These are phyloP conservation scores for Bathynomus jamesi DNA, from an alignment of 1,140 invertebrate genomes.

Conservation along the genomic window DNA sequence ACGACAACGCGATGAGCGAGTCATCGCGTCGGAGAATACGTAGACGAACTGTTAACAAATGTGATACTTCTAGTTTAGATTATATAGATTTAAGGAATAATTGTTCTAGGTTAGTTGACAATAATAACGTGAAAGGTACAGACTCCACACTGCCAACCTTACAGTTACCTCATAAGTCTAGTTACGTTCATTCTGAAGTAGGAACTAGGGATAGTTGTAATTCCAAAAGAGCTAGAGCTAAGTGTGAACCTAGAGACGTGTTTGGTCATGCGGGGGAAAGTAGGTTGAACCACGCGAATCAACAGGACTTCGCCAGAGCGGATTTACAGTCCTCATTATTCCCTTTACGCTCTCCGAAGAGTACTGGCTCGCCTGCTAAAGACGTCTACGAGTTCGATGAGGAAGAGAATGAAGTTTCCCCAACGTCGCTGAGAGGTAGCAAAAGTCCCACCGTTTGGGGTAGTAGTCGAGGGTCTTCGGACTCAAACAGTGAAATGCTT, in stretches of 20 bases:
- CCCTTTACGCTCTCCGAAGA: background rate
- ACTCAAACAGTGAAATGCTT: constrained; percentile 38
- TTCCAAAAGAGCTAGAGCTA: constrained; percentile 17
- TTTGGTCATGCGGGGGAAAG: constrained; percentile 15
- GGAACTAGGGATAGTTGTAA: constrained; percentile 12
- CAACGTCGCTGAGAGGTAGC: constrained; percentile 16
- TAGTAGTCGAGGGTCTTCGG: background rate
- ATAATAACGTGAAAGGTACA: constrained; percentile 26
- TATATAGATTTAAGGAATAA: constrained; percentile 32
- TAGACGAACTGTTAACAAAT: constrained; percentile 30
- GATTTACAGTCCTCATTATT: constrained; percentile 2
- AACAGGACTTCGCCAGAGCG: constrained; percentile 4
- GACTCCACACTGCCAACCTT: constrained; percentile 33
- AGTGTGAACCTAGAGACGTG: constrained; percentile 29
- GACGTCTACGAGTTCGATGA: constrained; percentile 34
- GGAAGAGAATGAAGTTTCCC: constrained; percentile 21
- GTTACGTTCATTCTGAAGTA: constrained; percentile 19
- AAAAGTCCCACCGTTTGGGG: background rate
- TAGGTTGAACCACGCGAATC: constrained; percentile 7
- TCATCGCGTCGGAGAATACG: constrained; percentile 23
- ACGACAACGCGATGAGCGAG: no score
- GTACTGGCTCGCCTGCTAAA: constrained; percentile 15
- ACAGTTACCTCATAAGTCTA: constrained; percentile 35
- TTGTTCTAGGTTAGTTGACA: constrained; percentile 30
- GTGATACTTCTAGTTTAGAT: constrained; percentile 36